These are phyloP conservation scores for Litocranius walleri DNA, from an alignment of 2,113 vertebrate genomes.

Conservation along the genomic window DNA sequence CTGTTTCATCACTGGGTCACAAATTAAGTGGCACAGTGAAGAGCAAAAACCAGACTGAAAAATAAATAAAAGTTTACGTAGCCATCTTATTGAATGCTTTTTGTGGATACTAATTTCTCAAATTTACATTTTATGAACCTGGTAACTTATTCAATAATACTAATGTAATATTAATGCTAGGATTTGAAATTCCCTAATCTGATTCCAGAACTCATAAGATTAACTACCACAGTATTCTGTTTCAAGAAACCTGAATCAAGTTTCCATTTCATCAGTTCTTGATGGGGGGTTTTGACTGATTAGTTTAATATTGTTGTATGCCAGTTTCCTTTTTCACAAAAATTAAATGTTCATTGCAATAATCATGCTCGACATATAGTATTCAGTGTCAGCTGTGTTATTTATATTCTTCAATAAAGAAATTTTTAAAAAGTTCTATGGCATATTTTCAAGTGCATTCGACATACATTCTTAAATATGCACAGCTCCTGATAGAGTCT, in stretches of 20 bases:
- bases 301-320: neutral
- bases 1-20: neutral
- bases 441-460: neutral
- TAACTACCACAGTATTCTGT: neutral
- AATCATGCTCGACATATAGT: neutral
- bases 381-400: neutral
- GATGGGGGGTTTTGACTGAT: neutral
- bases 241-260: neutral
- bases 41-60: neutral
- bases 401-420: neutral
- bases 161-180: neutral
- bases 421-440: neutral
- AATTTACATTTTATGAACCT: neutral
- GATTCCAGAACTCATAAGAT: neutral
- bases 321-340: neutral
- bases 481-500: neutral
- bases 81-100: neutral
- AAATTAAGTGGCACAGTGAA: neutral
- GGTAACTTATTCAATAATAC: neutral
- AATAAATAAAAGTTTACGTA: neutral
- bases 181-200: neutral
- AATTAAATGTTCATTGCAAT: neutral
- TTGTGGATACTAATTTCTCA: neutral
- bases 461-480: neutral
- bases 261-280: neutral